These are phyloP conservation scores for Actinia tenebrosa DNA, from an alignment of 64 coral and sea anemone species.

Conservation along the genomic window DNA sequence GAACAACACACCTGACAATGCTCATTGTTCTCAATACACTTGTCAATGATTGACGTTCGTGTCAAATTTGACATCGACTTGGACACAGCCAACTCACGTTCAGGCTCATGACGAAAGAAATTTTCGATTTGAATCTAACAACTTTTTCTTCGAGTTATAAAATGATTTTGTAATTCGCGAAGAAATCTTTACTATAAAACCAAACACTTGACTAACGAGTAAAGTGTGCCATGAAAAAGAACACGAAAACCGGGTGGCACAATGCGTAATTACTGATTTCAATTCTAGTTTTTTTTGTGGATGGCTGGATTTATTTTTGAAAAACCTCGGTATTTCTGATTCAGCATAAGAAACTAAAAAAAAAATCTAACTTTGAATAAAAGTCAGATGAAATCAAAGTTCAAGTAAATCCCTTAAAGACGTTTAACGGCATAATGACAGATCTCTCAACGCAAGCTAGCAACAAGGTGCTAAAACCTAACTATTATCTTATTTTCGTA, in stretches of 20 bases:
- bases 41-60: constrained; percentile 15
- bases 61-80: constrained; percentile 13
- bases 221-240: background rate
- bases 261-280: background rate
- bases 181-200: background rate
- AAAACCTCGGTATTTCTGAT: background rate
- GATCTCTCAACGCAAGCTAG: constrained; percentile 68
- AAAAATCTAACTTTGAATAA: background rate
- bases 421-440: constrained; percentile 73
- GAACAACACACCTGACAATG: constrained; percentile 34
- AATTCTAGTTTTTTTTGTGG: background rate
- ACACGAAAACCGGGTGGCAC: background rate
- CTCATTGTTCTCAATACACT: constrained; percentile 60
- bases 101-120: background rate
- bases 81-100: constrained; percentile 11
- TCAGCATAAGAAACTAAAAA: background rate
- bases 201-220: background rate
- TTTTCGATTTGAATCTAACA: background rate
- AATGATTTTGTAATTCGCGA: background rate
- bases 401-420: constrained; percentile 42
- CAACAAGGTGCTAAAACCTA: constrained; percentile 64
- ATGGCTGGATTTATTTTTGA: background rate
- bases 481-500: constrained; percentile 92
- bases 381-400: constrained; percentile 1
- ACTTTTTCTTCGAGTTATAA: background rate